Evolutionary conservation across 2,888 invertebrate species (phyloP).

Genomic region (Apamea monoglypha): DNA sequence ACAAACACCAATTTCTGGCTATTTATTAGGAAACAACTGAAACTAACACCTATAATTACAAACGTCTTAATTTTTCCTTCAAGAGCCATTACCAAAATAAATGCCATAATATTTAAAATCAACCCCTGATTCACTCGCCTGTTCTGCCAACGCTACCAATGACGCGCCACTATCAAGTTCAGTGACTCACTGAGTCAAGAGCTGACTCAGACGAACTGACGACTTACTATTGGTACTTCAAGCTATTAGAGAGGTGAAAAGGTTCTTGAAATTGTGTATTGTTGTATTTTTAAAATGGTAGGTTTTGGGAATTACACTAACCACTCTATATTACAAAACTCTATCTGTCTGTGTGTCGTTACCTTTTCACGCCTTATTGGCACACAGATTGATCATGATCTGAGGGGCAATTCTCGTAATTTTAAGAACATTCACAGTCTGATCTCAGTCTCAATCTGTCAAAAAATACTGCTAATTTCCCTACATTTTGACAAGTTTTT

Average conservation of each 20-base stretch:
- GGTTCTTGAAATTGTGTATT: slow-evolving; percentile 18
- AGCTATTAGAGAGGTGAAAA: slow-evolving; percentile 29
- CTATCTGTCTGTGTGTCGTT: too few relatives aligned
- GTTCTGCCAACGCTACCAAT: slow-evolving; percentile 52
- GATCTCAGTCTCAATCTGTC: too few relatives aligned
- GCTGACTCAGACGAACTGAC: slow-evolving; percentile 62
- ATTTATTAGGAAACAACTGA: neutral
- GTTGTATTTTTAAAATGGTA: neutral
- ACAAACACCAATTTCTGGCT: neutral
- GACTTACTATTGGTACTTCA: slow-evolving; percentile 24
- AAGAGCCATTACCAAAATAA: neutral
- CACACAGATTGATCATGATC: too few relatives aligned
- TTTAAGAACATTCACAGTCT: too few relatives aligned
- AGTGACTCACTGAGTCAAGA: slow-evolving; percentile 61
- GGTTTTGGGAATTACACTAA: neutral
- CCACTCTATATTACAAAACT: too few relatives aligned
- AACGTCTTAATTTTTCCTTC: neutral
- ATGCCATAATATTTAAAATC: too few relatives aligned
- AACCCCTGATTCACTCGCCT: neutral
- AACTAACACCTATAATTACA: neutral
- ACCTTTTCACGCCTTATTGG: too few relatives aligned
- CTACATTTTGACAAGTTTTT: too few relatives aligned
- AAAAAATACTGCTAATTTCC: too few relatives aligned
- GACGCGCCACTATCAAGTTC: slow-evolving; percentile 64
- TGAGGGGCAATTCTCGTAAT: too few relatives aligned